Conservation (phyloP, 2,113 vertebrate species). For the Gopherus flavomarginatus region DNA sequence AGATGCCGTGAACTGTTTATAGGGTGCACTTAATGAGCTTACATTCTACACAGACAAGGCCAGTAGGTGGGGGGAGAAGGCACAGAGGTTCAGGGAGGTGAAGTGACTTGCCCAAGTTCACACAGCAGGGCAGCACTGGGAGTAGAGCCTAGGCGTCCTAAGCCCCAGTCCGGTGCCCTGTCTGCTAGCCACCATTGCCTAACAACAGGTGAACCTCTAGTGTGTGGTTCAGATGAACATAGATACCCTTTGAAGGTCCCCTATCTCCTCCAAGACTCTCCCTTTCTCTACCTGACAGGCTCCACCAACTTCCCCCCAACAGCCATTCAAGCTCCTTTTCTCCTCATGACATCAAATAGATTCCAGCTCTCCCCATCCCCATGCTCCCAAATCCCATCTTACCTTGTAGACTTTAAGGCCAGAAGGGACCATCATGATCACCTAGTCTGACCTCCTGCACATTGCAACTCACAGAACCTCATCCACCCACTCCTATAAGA, state of each 20-base stretch:
- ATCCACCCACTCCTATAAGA: too few relatives aligned
- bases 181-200: too few relatives aligned
- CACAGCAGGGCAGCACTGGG: background rate
- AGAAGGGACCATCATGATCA: too few relatives aligned
- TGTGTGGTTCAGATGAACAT: background rate
- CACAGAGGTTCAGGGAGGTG: background rate
- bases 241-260: background rate
- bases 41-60: background rate
- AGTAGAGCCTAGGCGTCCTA: background rate
- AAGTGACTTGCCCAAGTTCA: too few relatives aligned
- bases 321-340: too few relatives aligned
- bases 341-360: background rate
- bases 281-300: background rate
- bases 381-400: background rate
- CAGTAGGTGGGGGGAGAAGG: background rate
- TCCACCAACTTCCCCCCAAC: too few relatives aligned
- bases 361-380: too few relatives aligned
- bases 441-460: too few relatives aligned
- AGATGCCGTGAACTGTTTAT: background rate
- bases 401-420: too few relatives aligned
- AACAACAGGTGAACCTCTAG: background rate
- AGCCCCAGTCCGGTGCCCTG: background rate
- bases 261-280: too few relatives aligned
- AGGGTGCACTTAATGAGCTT: background rate
- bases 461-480: too few relatives aligned